Conservation (phyloP, 1,140 invertebrate genomes). For the Phocides pigmalion region DNA sequence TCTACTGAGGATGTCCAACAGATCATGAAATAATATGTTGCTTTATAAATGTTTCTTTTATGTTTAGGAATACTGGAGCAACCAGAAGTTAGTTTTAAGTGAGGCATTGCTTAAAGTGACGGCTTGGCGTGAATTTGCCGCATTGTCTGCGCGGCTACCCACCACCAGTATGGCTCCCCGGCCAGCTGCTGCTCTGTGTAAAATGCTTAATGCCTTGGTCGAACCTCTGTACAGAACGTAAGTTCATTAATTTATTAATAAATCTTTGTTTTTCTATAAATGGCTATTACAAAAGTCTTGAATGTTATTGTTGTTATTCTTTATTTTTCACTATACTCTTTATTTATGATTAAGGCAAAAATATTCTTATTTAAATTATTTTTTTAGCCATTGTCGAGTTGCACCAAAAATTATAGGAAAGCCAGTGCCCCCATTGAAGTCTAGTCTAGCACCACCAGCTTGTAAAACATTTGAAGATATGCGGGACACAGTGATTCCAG, state of each 20-base stretch:
- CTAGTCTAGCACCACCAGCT: constrained; percentile 85
- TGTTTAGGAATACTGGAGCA: constrained; percentile 87
- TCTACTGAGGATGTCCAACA: too few relatives aligned
- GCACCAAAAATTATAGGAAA: constrained; percentile 88
- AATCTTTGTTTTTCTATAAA: too few relatives aligned
- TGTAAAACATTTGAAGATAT: constrained; percentile 88
- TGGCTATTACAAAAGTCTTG: too few relatives aligned
- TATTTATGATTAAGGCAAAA: too few relatives aligned
- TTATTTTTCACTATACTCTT: too few relatives aligned
- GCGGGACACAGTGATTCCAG: constrained; percentile 91
- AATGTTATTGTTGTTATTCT: too few relatives aligned
- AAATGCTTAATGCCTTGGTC: constrained; percentile 93
- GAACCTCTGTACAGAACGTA: constrained; percentile 94
- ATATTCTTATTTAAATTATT: too few relatives aligned
- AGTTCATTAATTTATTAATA: constrained; percentile 30
- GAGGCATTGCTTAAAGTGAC: constrained; percentile 95
- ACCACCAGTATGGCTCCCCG: constrained; percentile 91
- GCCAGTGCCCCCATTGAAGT: constrained; percentile 84
- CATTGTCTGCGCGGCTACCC: constrained; percentile 92
- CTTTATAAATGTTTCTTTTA: constrained; percentile 2
- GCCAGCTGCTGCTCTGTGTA: constrained; percentile 91
- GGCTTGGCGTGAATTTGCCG: constrained; percentile 94
- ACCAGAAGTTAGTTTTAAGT: constrained; percentile 97
- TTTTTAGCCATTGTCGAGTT: constrained; percentile 88
- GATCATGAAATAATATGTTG: neutral